Evolutionary conservation across 2,888 invertebrate genomes (phyloP).

Genomic region (Brachynemurus nebulosus): DNA sequence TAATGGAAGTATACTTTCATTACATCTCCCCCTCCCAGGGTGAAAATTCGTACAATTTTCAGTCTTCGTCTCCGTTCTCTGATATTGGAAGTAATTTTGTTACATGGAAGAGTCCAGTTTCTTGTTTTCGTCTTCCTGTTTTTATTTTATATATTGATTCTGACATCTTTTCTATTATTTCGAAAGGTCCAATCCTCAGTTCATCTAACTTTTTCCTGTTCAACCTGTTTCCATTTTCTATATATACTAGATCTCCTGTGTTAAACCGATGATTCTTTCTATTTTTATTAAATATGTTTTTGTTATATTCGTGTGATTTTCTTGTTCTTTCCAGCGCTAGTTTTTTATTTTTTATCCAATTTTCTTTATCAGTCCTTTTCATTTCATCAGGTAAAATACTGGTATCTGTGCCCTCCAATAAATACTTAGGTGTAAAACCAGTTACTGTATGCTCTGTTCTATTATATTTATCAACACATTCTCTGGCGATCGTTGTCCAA

Average conservation of each 20-base stretch:
- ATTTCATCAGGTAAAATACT: slow-evolving; percentile 15
- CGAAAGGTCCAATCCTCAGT: slow-evolving; percentile 15
- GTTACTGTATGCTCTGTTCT: slow-evolving; percentile 21
- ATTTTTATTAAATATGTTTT: slow-evolving; percentile 14
- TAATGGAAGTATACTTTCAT: too few species aligned
- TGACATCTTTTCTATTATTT: neutral
- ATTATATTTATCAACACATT: slow-evolving; percentile 21
- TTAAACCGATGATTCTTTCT: slow-evolving; percentile 15
- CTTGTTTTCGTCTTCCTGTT: too few species aligned
- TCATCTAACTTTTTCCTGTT: too few species aligned
- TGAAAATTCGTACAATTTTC: too few species aligned
- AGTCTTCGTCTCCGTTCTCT: too few species aligned
- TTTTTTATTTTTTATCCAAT: slow-evolving; percentile 12
- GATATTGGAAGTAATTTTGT: too few species aligned
- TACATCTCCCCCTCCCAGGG: too few species aligned
- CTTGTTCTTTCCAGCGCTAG: slow-evolving; percentile 14
- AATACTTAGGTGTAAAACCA: slow-evolving; percentile 15
- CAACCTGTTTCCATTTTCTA: slow-evolving; percentile 7
- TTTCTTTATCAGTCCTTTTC: slow-evolving; percentile 8
- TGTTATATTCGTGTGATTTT: slow-evolving; percentile 17
- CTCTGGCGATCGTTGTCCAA: slow-evolving; percentile 16
- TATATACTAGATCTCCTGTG: slow-evolving; percentile 16
- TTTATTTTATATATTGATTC: neutral
- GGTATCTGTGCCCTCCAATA: slow-evolving; percentile 15
- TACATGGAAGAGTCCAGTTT: too few species aligned